Base-by-base conservation (phyloP, 2,113 vertebrate species). In the Cryptotis parvus region DNA sequence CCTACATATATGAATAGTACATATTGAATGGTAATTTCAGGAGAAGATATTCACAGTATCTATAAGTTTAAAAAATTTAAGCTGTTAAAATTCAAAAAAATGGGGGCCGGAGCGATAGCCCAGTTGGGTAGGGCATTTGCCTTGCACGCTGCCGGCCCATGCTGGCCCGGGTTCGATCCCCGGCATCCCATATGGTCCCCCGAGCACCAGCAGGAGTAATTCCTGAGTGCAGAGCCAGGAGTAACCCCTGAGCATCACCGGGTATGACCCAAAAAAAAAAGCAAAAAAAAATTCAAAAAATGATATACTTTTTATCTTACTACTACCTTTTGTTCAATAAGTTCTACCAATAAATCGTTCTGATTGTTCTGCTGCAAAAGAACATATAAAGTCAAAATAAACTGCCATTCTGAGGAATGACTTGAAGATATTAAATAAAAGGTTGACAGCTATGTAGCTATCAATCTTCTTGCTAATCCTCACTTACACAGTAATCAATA, bases 401-500 rank as follows among this genome's bases (percentile, higher is more conserved):
- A n/a, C 69, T 84, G 75, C 11, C 41, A 45, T 86, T 79, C 68
- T 58, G 37, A 87, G 12, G 49, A 93, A 84, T 14, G 27, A 73
- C 68, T 66, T 91, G 9, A 80, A 91, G 16, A 65, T 66, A 72
- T 37, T 79, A 18, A 81, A 74, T 68, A 87, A n/a, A 31, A 2
- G 81, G 29, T 35, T 43, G 73, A 3, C 74, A 20, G 31, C 39
- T 69, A 14, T 65, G 6, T 29, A 94, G 39, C 9, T 73, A 39
- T 77, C 16, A 75, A 58, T 85, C 78, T 41, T 75, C 31, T 89
- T 84, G 4, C 72, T 87, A 84, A 37, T 68, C 20, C 14, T 88
- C 68, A 89, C 1, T 80, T 63, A 69, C 63, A 83, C 90, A 92
- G 6, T 78, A 73, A 94, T 75, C 24, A 90, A 58, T 43, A 93